Evolutionary conservation across 2,113 vertebrate genomes (phyloP).

Genomic region (Stegostoma tigrinum): DNA sequence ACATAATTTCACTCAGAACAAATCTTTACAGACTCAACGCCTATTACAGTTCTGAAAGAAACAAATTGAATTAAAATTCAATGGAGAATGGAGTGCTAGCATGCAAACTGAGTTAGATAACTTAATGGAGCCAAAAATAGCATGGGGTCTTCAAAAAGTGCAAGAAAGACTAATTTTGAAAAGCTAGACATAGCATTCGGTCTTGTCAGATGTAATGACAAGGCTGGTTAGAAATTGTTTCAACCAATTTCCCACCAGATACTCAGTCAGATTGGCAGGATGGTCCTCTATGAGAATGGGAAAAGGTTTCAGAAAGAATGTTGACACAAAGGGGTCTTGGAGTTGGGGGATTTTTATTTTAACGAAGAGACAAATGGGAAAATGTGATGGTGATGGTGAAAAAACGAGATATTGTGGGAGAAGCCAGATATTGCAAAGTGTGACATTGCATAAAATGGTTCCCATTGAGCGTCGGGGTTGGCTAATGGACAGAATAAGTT

Average conservation of each 20-base stretch:
- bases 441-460: background rate
- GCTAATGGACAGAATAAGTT: background rate
- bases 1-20: background rate
- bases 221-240: background rate
- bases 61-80: background rate
- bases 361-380: too few relatives aligned
- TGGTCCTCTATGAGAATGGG: background rate
- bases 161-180: background rate
- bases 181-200: background rate
- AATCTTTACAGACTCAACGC: background rate
- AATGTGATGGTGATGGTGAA: too few relatives aligned
- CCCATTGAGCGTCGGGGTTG: background rate
- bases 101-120: background rate
- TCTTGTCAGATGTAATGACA: background rate
- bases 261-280: background rate
- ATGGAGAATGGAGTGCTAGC: background rate
- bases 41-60: background rate
- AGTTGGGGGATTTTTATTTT: background rate
- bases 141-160: background rate
- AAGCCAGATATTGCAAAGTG: background rate
- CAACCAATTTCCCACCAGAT: background rate
- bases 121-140: background rate
- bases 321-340: background rate
- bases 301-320: background rate
- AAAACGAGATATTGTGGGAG: background rate